A percentile compares a stretch with the other conserved stretches of the same genome.
phyloP scores from a whole-genome alignment of 2,113 vertebrate species.

The Aptenodytes forsteri region DNA sequence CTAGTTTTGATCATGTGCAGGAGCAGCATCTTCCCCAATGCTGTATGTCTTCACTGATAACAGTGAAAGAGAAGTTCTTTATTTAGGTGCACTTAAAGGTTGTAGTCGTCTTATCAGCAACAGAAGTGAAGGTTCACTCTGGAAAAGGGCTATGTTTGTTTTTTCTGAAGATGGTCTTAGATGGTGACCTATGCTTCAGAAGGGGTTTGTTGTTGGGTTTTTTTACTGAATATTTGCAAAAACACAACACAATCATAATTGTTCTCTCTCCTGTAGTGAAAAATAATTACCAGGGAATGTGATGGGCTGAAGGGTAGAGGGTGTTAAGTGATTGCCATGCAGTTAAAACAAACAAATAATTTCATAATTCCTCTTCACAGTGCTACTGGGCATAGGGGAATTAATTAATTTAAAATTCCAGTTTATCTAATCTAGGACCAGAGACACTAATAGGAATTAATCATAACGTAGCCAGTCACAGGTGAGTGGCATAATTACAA shows the following conservation, averaged over 20 bases:
- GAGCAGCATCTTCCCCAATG: neutral
- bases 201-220: neutral
- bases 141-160: neutral
- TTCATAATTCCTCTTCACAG: neutral
- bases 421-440: constrained; percentile 27
- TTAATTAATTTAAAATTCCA: constrained; percentile 10
- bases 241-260: neutral
- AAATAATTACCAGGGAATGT: neutral
- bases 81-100: neutral
- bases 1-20: neutral
- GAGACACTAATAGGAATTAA: constrained; percentile 23
- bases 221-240: neutral
- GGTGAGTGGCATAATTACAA: constrained; percentile 37
- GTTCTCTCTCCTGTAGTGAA: neutral
- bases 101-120: neutral
- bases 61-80: neutral
- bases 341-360: neutral
- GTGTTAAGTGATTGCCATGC: neutral
- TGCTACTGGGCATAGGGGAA: neutral
- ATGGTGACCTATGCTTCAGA: neutral
- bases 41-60: neutral
- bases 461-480: constrained; percentile 18
- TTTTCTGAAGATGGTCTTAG: neutral
- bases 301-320: neutral
- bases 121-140: neutral